Conservation (phyloP, 2,888 invertebrate genomes). For the Tiphia femorata region DNA sequence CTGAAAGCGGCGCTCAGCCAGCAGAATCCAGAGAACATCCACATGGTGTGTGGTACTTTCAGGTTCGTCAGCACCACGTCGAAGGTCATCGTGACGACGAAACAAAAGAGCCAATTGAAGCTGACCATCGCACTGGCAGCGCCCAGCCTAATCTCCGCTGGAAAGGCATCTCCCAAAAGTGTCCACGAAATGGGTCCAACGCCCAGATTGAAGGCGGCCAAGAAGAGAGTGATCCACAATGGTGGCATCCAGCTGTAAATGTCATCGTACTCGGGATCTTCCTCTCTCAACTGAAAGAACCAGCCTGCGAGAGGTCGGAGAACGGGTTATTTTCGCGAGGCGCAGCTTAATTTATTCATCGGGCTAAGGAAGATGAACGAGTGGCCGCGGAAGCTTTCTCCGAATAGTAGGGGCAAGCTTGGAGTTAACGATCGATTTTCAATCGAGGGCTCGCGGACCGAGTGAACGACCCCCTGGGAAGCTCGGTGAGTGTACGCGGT, state of each 20-base stretch:
- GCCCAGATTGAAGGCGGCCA: slow-evolving; percentile 55
- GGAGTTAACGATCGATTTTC: no score
- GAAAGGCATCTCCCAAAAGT: slow-evolving; percentile 57
- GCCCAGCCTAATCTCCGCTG: slow-evolving; percentile 46
- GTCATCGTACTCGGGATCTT: slow-evolving; percentile 56
- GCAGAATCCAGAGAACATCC: slow-evolving; percentile 50
- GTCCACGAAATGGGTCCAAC: slow-evolving; percentile 61
- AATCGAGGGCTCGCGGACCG: no score
- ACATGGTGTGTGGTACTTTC: slow-evolving; percentile 47
- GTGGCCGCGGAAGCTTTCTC: no score
- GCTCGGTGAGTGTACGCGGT: no score
- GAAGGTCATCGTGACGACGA: slow-evolving; percentile 48
- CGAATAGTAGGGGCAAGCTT: no score
- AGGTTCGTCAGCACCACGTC: slow-evolving; percentile 40
- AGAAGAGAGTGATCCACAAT: slow-evolving; percentile 48
- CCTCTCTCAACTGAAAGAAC: slow-evolving; percentile 46
- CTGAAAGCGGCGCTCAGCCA: slow-evolving; percentile 46
- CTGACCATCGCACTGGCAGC: slow-evolving; percentile 40
- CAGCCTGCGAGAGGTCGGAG: no score
- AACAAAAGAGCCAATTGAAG: slow-evolving; percentile 53
- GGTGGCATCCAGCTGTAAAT: slow-evolving; percentile 58
- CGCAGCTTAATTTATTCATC: no score
- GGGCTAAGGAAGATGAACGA: no score
- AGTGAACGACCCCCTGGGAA: no score
- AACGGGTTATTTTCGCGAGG: no score